These are phyloP conservation scores for Cacatua alba DNA, from an alignment of 2,113 vertebrate species.

Conservation along the genomic window DNA sequence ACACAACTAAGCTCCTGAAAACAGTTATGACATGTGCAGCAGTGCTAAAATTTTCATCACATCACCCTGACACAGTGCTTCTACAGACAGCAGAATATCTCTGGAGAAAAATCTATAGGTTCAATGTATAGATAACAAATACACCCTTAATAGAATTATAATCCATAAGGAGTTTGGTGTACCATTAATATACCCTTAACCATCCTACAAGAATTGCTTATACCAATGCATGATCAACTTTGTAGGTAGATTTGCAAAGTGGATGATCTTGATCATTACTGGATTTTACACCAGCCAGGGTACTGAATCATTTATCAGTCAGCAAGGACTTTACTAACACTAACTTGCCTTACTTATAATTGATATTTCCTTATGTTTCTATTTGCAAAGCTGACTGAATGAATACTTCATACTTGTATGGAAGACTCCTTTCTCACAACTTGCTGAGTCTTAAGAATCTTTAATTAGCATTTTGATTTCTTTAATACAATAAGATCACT, in stretches of 20 bases:
- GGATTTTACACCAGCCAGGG: background rate
- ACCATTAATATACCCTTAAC: background rate
- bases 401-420: background rate
- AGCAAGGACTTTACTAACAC: background rate
- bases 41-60: background rate
- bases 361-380: background rate
- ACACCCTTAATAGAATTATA: background rate
- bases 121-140: background rate
- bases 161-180: background rate
- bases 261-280: background rate
- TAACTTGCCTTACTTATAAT: background rate
- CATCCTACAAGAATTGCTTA: background rate
- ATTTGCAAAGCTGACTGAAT: background rate
- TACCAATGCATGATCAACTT: background rate
- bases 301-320: background rate
- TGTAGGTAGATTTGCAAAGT: background rate
- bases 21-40: background rate
- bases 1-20: background rate
- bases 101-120: background rate
- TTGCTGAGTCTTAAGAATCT: background rate
- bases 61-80: background rate
- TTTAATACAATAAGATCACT: background rate
- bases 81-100: background rate
- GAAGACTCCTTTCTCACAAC: background rate
- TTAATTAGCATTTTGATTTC: background rate